Evolutionary conservation across 2,888 invertebrate genomes (phyloP).

Genomic region (Aspidapion aeneum): DNA sequence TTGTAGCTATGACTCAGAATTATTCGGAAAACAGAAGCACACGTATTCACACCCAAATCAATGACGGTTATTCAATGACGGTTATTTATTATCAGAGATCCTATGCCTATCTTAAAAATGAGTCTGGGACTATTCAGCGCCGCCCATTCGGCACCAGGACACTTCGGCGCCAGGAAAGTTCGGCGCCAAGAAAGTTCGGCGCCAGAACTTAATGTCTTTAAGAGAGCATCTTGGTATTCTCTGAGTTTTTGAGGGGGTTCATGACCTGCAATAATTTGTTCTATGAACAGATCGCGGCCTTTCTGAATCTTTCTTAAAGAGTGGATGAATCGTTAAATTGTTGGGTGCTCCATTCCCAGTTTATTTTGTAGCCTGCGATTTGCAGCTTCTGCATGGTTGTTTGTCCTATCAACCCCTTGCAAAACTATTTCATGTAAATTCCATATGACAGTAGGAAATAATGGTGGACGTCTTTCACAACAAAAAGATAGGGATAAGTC

Average conservation of each 20-base stretch:
- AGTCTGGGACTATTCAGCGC: background rate
- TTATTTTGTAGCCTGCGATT: constrained; percentile 8
- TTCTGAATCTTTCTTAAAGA: background rate
- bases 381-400: constrained; percentile 14
- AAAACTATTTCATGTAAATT: constrained; percentile 4
- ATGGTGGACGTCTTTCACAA: constrained; percentile 12
- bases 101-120: too few relatives aligned
- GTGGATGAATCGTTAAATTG: constrained; percentile 11
- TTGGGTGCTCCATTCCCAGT: constrained; percentile 8
- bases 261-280: background rate
- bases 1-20: too few relatives aligned
- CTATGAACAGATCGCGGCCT: background rate
- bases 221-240: too few relatives aligned
- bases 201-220: background rate
- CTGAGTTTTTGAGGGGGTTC: too few relatives aligned
- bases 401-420: constrained; percentile 8
- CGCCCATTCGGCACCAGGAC: background rate
- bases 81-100: too few relatives aligned
- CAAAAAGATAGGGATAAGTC: too few relatives aligned
- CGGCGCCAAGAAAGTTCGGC: background rate
- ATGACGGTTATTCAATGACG: too few relatives aligned
- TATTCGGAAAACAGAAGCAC: too few relatives aligned
- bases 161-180: background rate
- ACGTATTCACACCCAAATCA: too few relatives aligned
- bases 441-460: constrained; percentile 14